Base-by-base conservation (phyloP, 1,140 invertebrate genomes). In the Macrotrachela quadricornifera region DNA sequence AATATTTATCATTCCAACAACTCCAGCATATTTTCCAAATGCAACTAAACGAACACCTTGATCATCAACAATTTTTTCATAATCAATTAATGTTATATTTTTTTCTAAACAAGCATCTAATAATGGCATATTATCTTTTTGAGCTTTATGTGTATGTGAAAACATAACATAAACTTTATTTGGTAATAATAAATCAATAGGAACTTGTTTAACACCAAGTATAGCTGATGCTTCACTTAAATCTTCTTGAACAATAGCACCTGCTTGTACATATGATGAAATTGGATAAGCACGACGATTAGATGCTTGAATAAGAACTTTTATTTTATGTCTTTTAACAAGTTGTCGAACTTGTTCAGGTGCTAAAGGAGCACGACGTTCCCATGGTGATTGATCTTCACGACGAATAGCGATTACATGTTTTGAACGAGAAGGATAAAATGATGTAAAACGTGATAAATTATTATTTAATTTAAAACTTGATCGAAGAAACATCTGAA, bases 61-160 rank as follows among this genome's bases (percentile, higher is more conserved):
- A 11, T 79, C 77, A 62, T 96, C 86, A 58, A 85, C 81, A 62
- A 99, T 76, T 63, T 88, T 88, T 64, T 99, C 94, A 65, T 96
- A 99, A 71, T 99, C 94, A 56, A 99, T 79, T 14, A 97, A 69
- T 15, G 91, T 78, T 59, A 96, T 95, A 64, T 92, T 92, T 77
- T 88, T 87, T 61, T 91, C 86, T 17, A 97, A 66, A 59, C 95
- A 81, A 6, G 88, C 85, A 72, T 99, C 94, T 49, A 99, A 68
- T 44, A 99, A 74, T 0, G 85, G 78, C 92, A 99, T 97, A 64
- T 99, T 99, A 13, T 80, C 81, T 64, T 94, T 85, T 67, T 99
- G 92, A 0, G 90, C 94, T 70, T 99, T 99, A 57, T 97, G 97
- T 0, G 91, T 97, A 64, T 99, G 94, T 1, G 91, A 97, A 66